phyloP scores from a whole-genome alignment of 2,888 invertebrate genomes.

The Macrosiphum euphorbiae region DNA sequence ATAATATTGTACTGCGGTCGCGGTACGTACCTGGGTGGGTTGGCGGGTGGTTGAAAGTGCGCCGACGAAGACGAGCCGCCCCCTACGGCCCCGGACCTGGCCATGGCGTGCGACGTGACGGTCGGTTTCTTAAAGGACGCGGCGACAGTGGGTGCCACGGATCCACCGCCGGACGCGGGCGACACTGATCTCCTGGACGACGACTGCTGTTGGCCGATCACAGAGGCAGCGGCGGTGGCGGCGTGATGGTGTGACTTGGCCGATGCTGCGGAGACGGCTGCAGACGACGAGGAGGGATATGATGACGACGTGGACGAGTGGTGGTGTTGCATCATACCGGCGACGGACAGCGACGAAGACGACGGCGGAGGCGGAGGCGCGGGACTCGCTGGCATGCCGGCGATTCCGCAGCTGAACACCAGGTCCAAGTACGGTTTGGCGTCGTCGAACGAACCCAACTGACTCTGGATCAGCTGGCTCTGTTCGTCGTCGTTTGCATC shows the following conservation, averaged over 20 bases:
- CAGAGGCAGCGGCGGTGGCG: slow-evolving; percentile 10
- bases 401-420: slow-evolving; percentile 74
- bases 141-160: slow-evolving; percentile 71
- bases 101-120: slow-evolving; percentile 72
- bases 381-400: slow-evolving; percentile 78
- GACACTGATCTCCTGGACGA: slow-evolving; percentile 68
- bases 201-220: slow-evolving; percentile 48
- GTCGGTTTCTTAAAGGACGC: slow-evolving; percentile 77
- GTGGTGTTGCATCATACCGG: slow-evolving; percentile 40
- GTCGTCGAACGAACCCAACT: slow-evolving; percentile 79
- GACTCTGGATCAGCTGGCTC: slow-evolving; percentile 80
- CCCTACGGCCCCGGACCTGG: slow-evolving; percentile 68
- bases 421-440: slow-evolving; percentile 75
- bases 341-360: slow-evolving; percentile 64
- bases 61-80: slow-evolving; percentile 38
- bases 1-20: background rate
- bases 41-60: slow-evolving; percentile 64
- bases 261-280: slow-evolving; percentile 67
- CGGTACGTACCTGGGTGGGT: slow-evolving; percentile 58
- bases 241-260: slow-evolving; percentile 47
- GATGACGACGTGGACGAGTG: slow-evolving; percentile 10
- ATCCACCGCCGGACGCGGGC: slow-evolving; percentile 67
- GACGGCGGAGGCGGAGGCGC: slow-evolving; percentile 72
- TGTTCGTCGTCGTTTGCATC: slow-evolving; percentile 75
- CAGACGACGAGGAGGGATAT: background rate